Evolutionary conservation across 2,888 invertebrate species (phyloP).

Genomic region (Eustalomyia histrio): DNA sequence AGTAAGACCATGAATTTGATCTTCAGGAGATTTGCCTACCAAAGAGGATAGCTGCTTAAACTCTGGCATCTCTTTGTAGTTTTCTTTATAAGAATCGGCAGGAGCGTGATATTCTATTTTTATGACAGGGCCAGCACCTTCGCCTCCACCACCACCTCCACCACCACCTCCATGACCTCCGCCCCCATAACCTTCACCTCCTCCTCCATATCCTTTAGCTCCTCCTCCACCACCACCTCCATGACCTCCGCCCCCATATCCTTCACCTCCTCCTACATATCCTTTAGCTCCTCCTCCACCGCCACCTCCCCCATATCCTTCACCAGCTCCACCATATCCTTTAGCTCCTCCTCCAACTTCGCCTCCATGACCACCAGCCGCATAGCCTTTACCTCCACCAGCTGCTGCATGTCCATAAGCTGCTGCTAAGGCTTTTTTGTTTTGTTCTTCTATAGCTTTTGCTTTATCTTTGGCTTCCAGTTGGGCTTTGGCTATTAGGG

Average conservation of each 20-base stretch:
- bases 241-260: slow-evolving; percentile 1
- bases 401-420: slow-evolving; percentile 28
- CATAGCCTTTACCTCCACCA: background rate
- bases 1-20: slow-evolving; percentile 81
- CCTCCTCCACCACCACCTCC: slow-evolving; percentile 8
- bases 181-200: background rate
- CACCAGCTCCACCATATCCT: background rate
- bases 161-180: slow-evolving; percentile 8
- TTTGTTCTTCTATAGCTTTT: slow-evolving; percentile 45
- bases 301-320: slow-evolving; percentile 17
- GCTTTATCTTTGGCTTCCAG: slow-evolving; percentile 52
- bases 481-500: slow-evolving; percentile 54
- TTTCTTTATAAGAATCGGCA: slow-evolving; percentile 69
- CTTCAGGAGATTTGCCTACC: slow-evolving; percentile 80
- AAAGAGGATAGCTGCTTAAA: slow-evolving; percentile 79
- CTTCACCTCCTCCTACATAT: background rate
- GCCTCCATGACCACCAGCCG: slow-evolving; percentile 10
- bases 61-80: slow-evolving; percentile 74
- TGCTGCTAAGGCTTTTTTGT: slow-evolving; percentile 37
- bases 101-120: slow-evolving; percentile 73
- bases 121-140: slow-evolving; percentile 64
- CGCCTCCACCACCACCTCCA: background rate
- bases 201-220: background rate
- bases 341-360: slow-evolving; percentile 1
- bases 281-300: slow-evolving; percentile 31